Conservation (phyloP, 1,140 invertebrate genomes). For the Pseudomyrmex concolor region DNA sequence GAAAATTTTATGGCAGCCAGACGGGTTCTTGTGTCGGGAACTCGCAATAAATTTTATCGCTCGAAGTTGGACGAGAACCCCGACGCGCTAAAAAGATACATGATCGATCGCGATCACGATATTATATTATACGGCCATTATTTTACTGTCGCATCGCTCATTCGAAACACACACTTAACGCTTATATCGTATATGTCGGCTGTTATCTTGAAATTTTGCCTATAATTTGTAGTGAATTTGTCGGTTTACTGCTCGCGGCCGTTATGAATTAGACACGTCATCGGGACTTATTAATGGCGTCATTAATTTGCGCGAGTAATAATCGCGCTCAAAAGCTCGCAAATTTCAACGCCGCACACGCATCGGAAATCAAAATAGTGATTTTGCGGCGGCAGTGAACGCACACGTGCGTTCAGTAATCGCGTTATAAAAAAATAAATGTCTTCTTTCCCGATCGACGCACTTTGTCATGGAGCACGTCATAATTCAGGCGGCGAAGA, state of each 20-base stretch:
- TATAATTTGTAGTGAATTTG: constrained; percentile 1
- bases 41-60: constrained; percentile 16
- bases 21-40: background rate
- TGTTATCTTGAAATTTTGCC: no score
- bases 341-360: constrained; percentile 31
- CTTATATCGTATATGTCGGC: no score
- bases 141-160: background rate
- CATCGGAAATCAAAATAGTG: constrained; percentile 36
- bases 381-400: constrained; percentile 22
- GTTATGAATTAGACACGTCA: background rate
- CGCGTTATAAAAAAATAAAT: constrained; percentile 28
- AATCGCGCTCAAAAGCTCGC: constrained; percentile 7
- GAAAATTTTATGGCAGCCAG: constrained; percentile 3
- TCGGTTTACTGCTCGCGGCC: background rate
- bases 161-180: no score
- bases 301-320: constrained; percentile 45
- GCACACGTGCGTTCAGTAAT: constrained; percentile 40
- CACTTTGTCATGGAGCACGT: constrained; percentile 9
- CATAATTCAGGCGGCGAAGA: constrained; percentile 3
- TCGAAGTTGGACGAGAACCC: background rate
- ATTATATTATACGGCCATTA: background rate
- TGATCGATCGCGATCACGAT: background rate
- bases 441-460: constrained; percentile 14
- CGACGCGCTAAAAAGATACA: background rate
- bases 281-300: constrained; percentile 29